Percentiles rank a stretch among this genome's conserved stretches.
These are phyloP conservation scores for Indicator indicator DNA, from an alignment of 2,113 vertebrate species.

Conservation along the genomic window DNA sequence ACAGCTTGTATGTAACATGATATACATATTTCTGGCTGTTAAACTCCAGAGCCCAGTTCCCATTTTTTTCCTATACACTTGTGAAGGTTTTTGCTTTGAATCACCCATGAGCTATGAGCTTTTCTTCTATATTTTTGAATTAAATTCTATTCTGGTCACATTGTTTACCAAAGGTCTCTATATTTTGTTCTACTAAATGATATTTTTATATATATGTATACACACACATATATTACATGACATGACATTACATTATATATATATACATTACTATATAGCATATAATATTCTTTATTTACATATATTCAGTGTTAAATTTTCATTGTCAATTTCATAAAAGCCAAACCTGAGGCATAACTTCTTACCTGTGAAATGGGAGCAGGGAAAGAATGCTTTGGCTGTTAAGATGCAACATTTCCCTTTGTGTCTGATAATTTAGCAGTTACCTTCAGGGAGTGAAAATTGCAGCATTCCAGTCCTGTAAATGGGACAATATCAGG, in stretches of 20 bases:
- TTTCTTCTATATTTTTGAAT: background rate
- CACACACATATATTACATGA: background rate
- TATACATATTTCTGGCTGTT: background rate
- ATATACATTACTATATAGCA: no score
- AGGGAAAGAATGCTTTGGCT: background rate
- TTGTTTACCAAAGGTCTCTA: background rate
- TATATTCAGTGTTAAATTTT: background rate
- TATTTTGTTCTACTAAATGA: background rate
- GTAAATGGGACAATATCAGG: background rate
- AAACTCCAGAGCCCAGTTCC: background rate
- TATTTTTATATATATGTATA: background rate
- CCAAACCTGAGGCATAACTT: background rate
- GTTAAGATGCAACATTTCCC: background rate
- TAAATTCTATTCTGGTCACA: background rate
- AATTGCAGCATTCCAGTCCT: background rate
- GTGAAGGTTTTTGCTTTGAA: background rate
- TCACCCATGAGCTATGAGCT: background rate
- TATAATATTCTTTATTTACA: background rate
- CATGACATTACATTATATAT: background rate
- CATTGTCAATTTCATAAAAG: background rate
- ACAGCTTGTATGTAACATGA: background rate
- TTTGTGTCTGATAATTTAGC: background rate
- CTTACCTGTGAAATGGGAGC: background rate
- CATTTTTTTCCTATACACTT: conserved; percentile 2
- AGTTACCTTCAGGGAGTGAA: background rate